phyloP scores from a whole-genome alignment of 1,140 invertebrate species.

The Drosophila prosaltans region DNA sequence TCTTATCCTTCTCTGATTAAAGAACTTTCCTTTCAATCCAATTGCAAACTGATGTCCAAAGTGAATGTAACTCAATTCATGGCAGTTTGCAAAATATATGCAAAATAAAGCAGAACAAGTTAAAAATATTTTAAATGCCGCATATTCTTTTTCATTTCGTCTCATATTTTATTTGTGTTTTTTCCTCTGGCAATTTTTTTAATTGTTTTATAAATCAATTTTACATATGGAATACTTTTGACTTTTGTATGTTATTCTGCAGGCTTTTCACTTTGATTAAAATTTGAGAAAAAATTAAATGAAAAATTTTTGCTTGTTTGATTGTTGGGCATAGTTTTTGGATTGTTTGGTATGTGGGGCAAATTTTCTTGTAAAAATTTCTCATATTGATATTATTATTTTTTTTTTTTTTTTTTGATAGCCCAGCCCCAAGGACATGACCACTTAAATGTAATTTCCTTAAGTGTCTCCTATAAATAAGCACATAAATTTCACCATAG shows the following conservation, averaged over 20 bases:
- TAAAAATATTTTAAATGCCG: too few species aligned
- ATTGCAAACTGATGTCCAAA: too few species aligned
- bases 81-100: too few species aligned
- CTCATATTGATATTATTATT: neutral
- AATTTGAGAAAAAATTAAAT: neutral
- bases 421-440: constrained; percentile 13
- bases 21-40: too few species aligned
- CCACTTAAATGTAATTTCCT: constrained; percentile 72
- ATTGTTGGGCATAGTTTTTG: neutral
- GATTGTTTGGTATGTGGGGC: neutral
- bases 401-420: neutral
- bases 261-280: constrained; percentile 31
- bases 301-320: neutral
- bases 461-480: constrained; percentile 68
- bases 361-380: neutral
- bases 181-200: constrained; percentile 25
- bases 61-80: too few species aligned
- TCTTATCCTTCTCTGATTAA: too few species aligned
- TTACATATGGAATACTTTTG: constrained; percentile 61
- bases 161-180: constrained; percentile 50
- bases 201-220: constrained; percentile 69
- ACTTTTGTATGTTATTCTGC: constrained; percentile 50
- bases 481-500: constrained; percentile 62
- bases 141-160: too few species aligned
- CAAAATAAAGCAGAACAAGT: too few species aligned